Evolutionary conservation across 53 echinoderm and acorn worm genomes (phyloP).

Genomic region (Hippasteria phrygiana): DNA sequence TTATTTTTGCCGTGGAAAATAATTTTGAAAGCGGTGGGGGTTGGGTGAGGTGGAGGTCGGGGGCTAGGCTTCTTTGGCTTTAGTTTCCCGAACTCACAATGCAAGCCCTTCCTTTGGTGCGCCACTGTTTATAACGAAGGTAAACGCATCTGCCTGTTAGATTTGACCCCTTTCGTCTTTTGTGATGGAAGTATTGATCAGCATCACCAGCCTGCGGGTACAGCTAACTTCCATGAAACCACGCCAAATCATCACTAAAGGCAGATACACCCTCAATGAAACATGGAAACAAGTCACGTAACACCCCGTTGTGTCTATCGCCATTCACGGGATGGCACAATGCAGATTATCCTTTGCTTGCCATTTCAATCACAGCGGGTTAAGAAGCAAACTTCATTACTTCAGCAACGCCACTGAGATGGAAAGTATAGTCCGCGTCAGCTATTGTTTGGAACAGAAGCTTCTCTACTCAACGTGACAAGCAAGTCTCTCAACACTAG

Average conservation of each 20-base stretch:
- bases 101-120: too few relatives aligned
- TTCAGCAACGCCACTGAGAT: not conserved
- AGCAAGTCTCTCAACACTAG: too few relatives aligned
- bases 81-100: too few relatives aligned
- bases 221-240: not conserved
- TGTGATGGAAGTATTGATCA: not conserved
- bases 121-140: too few relatives aligned
- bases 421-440: not conserved
- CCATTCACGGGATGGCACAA: constrained; percentile 1
- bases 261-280: not conserved
- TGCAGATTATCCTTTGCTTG: constrained; percentile 55
- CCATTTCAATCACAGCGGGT: constrained; percentile 18
- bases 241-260: not conserved
- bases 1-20: too few relatives aligned
- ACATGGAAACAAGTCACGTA: not conserved
- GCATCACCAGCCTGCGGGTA: not conserved
- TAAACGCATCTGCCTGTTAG: not conserved
- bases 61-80: too few relatives aligned
- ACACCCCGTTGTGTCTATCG: not conserved
- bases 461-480: not conserved
- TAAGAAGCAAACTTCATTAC: constrained; percentile 8
- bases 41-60: too few relatives aligned
- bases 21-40: too few relatives aligned
- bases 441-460: not conserved
- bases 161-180: not conserved